These are phyloP conservation scores for Sparus aurata DNA, from an alignment of 2,797 vertebrate genomes.

Conservation along the genomic window DNA sequence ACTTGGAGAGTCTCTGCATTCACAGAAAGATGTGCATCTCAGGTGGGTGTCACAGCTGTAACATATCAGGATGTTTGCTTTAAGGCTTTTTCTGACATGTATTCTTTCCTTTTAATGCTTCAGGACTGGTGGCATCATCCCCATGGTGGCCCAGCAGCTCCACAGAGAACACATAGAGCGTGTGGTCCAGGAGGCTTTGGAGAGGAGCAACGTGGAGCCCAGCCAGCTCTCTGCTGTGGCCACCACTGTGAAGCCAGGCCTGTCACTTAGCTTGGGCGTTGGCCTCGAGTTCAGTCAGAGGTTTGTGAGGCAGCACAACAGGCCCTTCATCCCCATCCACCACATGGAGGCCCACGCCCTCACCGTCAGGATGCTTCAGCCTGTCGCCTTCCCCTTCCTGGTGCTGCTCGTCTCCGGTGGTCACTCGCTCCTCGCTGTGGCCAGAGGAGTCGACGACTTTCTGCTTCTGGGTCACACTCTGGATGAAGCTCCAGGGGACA, in stretches of 20 bases:
- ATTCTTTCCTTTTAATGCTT: background rate
- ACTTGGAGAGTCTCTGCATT: slow-evolving; percentile 92
- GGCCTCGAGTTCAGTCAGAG: slow-evolving; percentile 90
- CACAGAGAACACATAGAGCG: slow-evolving; percentile 91
- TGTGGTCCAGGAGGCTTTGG: slow-evolving; percentile 90
- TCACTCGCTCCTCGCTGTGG: slow-evolving; percentile 93
- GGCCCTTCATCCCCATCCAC: slow-evolving; percentile 95
- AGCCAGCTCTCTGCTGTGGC: slow-evolving; percentile 91
- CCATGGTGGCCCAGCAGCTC: slow-evolving; percentile 92
- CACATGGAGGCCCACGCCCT: slow-evolving; percentile 99
- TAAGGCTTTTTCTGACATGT: background rate
- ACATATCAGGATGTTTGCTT: background rate
- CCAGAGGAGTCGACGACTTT: slow-evolving; percentile 91
- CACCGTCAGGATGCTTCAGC: slow-evolving; percentile 89
- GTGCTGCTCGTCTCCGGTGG: slow-evolving; percentile 96
- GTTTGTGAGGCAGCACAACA: slow-evolving; percentile 87
- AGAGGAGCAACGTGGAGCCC: slow-evolving; percentile 80
- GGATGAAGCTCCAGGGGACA: slow-evolving; percentile 94
- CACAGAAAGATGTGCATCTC: slow-evolving; percentile 92
- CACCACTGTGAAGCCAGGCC: slow-evolving; percentile 94
- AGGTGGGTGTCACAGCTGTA: slow-evolving; percentile 83
- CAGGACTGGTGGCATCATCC: slow-evolving; percentile 95
- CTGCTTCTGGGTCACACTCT: slow-evolving; percentile 91
- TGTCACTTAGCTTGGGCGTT: slow-evolving; percentile 90
- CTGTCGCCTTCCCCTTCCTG: slow-evolving; percentile 92